Evolutionary conservation across 2,113 vertebrate genomes (phyloP).

Genomic region (Platanista minor): DNA sequence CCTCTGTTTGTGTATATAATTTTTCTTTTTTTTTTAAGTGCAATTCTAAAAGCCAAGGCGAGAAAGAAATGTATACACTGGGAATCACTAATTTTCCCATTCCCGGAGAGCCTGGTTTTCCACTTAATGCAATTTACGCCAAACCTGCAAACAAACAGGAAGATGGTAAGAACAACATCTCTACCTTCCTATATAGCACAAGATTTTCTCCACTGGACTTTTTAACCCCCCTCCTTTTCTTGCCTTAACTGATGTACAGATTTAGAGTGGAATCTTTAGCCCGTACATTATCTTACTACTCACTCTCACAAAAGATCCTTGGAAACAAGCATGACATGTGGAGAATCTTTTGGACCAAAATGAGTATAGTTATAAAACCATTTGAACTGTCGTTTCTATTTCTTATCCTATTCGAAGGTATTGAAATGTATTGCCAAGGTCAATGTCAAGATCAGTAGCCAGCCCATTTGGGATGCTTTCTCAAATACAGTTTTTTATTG

Average conservation of each 20-base stretch:
- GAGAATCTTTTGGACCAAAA: not conserved
- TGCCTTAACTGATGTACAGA: not conserved
- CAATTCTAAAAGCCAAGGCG: constrained; percentile 94
- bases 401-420: not conserved
- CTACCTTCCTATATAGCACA: not conserved
- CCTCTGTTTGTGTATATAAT: not conserved
- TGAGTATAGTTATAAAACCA: not conserved
- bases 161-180: constrained; percentile 80
- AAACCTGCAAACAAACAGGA: constrained; percentile 86
- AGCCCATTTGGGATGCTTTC: not conserved
- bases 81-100: constrained; percentile 99
- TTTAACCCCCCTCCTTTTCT: not conserved
- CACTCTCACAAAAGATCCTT: not conserved
- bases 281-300: not conserved
- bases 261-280: not conserved
- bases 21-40: constrained; percentile 84
- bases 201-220: not conserved
- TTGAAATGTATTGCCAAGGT: not conserved
- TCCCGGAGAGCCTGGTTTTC: constrained; percentile 98
- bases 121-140: constrained; percentile 95
- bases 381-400: not conserved
- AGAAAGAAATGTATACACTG: constrained; percentile 98
- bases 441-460: not conserved
- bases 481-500: not conserved
- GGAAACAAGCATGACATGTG: not conserved